A percentile compares a stretch with the other conserved stretches of the same genome.
These are phyloP conservation scores for Tyto alba DNA, from an alignment of 2,113 vertebrate genomes.

Conservation along the genomic window DNA sequence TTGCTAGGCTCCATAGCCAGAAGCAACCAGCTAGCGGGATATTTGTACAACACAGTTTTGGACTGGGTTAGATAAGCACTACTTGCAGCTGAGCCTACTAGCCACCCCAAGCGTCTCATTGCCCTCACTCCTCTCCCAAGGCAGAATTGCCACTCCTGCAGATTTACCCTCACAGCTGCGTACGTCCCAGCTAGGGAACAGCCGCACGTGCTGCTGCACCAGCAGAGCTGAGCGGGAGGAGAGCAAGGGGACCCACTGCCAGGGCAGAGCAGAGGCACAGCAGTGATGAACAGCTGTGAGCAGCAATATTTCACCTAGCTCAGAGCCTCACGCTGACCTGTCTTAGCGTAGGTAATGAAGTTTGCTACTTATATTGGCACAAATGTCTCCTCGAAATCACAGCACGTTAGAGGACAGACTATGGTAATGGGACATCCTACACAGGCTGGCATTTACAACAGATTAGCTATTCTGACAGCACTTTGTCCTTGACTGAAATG, in stretches of 20 bases:
- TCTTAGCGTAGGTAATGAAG: fast-evolving
- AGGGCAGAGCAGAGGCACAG: not conserved
- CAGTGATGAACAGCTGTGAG: not conserved
- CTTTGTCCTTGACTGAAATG: not conserved
- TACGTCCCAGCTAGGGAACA: not conserved
- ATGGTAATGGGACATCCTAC: not conserved
- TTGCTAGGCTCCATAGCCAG: not conserved
- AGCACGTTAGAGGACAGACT: not conserved
- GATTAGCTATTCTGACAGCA: not conserved
- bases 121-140: not conserved
- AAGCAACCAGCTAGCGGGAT: not conserved
- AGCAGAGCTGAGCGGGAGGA: not conserved
- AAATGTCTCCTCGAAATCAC: not conserved
- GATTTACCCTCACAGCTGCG: fast-evolving
- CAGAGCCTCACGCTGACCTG: not conserved
- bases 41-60: not conserved
- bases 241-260: not conserved
- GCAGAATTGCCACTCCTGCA: not conserved
- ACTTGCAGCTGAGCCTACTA: not conserved
- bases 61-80: not conserved
- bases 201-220: not conserved
- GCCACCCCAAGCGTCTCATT: fast-evolving
- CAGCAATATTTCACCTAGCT: not conserved
- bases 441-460: not conserved
- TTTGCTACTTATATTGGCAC: not conserved